A percentile compares a stretch with the other conserved stretches of the same genome.
Evolutionary conservation across 2,888 invertebrate species (phyloP).

Genomic region (Leucophenga maculata): DNA sequence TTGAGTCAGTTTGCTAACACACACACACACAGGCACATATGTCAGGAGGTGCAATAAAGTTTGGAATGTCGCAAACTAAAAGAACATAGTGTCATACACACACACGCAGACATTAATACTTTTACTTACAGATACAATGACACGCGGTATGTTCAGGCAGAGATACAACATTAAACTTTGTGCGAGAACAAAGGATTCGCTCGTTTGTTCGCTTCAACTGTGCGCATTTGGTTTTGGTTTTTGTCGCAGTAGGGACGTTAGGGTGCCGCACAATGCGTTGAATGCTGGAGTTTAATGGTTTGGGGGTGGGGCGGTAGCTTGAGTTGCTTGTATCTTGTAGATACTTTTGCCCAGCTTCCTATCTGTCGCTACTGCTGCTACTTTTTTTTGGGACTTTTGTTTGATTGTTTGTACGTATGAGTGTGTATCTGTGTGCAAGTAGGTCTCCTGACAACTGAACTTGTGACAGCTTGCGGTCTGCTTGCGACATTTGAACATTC

Average conservation of each 20-base stretch:
- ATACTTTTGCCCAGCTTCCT: no score
- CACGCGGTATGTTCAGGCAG: constrained; percentile 21
- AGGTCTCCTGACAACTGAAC: constrained; percentile 41
- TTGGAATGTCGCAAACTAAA: constrained; percentile 38
- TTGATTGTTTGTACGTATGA: constrained; percentile 25
- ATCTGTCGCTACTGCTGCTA: no score
- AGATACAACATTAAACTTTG: constrained; percentile 54
- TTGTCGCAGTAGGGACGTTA: no score
- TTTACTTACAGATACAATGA: constrained; percentile 24
- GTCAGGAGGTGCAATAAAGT: constrained; percentile 52
- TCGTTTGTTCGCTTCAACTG: no score
- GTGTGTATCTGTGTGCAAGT: constrained; percentile 41
- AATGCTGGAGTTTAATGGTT: constrained; percentile 24
- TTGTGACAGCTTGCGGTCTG: constrained; percentile 68
- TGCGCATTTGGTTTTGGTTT: no score
- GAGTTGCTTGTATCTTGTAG: no score
- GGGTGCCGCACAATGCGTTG: constrained; percentile 21
- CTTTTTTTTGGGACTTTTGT: background rate
- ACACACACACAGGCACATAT: constrained; percentile 30
- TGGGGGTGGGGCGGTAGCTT: background rate
- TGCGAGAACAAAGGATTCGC: constrained; percentile 54
- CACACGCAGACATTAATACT: constrained; percentile 39
- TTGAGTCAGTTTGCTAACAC: background rate
- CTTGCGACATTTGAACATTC: constrained; percentile 64
- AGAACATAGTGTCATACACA: constrained; percentile 12